Evolutionary conservation across 2,797 vertebrate species (phyloP), one percentile per base, ranked within the genome.

Genomic region (Chrysolophus pictus): DNA sequence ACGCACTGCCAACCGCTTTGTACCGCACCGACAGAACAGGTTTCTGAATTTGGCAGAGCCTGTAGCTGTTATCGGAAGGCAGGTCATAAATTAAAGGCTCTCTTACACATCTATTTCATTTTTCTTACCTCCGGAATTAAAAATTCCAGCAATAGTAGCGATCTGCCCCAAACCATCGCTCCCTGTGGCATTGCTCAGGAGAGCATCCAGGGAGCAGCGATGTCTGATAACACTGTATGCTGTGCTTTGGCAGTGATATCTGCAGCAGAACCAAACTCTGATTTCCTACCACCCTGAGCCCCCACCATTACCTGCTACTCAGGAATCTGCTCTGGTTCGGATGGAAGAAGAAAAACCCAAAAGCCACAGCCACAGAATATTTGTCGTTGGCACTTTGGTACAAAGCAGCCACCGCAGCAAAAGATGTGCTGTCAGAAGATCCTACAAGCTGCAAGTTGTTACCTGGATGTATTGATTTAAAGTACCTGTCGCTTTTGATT

Each of bases 401-500:
- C 87, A 91, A 95, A 94, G 91, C 85, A 93, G 90, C 74, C 63
- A 88, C 55, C 41, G 29, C 63, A 79, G 68, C 53, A 12, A 31
- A 95, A 90, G 81, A 77, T n/a, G 84, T 63, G 7, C 23, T 37
- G 89, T 85, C 89, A 94, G 89, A 97, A 84, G 92, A 92, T 92
- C 81, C 91, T 72, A 62, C 95, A 73, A 79, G 89, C 94, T 91
- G 87, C 29, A 42, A 94, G 96, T 95, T 97, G 81, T 94, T 97
- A 96, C 96, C 95, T 95, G 85, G 17, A 41, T 64, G 77, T 97
- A 97, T 97, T 98, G 98, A 98, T 97, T 97, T 96, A 97, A 95
- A 96, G 90, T 87, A 94, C 93, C 96, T 97, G 97, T 97, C 97
- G 1, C 14, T 92, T 94, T 97, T 95, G 95, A 97, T 98, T 97